These are phyloP conservation scores for Sebastes miniatus DNA, from an alignment of 2,797 vertebrate genomes.

Conservation along the genomic window DNA sequence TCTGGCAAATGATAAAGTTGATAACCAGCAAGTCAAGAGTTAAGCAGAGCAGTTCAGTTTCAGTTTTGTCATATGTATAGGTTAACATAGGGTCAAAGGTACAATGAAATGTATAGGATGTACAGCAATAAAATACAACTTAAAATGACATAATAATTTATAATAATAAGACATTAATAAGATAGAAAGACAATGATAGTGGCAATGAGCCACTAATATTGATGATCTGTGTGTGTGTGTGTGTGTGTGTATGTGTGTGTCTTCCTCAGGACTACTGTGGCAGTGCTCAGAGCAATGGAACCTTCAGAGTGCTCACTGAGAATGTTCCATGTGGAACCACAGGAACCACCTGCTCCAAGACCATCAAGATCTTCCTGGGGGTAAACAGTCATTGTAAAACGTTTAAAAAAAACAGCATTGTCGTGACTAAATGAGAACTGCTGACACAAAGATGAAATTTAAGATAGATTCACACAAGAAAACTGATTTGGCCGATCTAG, in stretches of 20 bases:
- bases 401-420: not conserved
- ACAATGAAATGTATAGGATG: too few species aligned
- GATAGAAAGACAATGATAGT: too few species aligned
- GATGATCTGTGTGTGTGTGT: not conserved
- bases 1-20: not conserved
- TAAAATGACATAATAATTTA: too few species aligned
- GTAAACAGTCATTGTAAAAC: slow-evolving; percentile 62
- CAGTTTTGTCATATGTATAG: too few species aligned
- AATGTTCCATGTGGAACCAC: slow-evolving; percentile 84
- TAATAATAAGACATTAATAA: too few species aligned
- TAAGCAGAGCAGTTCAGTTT: not conserved
- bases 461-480: not conserved
- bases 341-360: slow-evolving; percentile 84
- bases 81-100: too few species aligned
- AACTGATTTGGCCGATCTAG: not conserved
- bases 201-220: not conserved
- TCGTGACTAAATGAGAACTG: not conserved
- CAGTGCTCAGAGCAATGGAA: slow-evolving; percentile 71
- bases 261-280: slow-evolving; percentile 84
- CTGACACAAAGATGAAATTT: not conserved
- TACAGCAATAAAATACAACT: too few species aligned
- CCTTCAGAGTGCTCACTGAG: slow-evolving; percentile 85
- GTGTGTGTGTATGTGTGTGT: not conserved
- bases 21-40: not conserved
- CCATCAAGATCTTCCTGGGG: slow-evolving; percentile 83